Evolutionary conservation across 37 sponge, comb jelly and placozoan species (phyloP).

Genomic region (Theonella swinhoei): DNA sequence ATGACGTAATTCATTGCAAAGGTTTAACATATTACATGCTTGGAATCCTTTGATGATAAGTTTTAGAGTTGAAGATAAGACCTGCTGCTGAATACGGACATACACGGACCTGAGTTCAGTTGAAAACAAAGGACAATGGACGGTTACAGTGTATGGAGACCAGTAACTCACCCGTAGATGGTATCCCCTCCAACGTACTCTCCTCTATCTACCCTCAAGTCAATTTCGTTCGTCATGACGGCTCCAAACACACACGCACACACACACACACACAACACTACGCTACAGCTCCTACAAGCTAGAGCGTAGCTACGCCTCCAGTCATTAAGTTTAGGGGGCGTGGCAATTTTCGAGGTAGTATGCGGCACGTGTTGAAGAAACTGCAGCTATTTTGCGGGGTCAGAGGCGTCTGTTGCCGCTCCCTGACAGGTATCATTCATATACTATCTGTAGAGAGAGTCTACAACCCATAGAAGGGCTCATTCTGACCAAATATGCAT

Average conservation of each 20-base stretch:
- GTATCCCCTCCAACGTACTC: slow-evolving; percentile 72
- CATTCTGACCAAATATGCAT: too few relatives aligned
- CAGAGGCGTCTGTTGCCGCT: too few relatives aligned
- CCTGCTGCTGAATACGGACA: slow-evolving; percentile 11
- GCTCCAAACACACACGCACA: not conserved
- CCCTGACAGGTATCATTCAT: too few relatives aligned
- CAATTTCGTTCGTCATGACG: slow-evolving; percentile 38
- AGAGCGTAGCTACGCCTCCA: too few relatives aligned
- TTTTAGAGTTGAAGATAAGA: slow-evolving; percentile 23
- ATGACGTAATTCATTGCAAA: too few relatives aligned
- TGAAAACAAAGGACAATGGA: not conserved
- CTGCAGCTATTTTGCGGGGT: too few relatives aligned
- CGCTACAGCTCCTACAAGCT: too few relatives aligned
- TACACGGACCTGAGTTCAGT: slow-evolving; percentile 40
- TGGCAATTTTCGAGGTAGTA: not conserved
- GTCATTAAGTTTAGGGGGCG: too few relatives aligned
- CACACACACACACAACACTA: too few relatives aligned
- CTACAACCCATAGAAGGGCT: too few relatives aligned
- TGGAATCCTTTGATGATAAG: slow-evolving; percentile 58
- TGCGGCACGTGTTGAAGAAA: too few relatives aligned
- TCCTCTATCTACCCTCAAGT: slow-evolving; percentile 47
- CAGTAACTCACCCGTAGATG: slow-evolving; percentile 60
- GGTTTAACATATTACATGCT: slow-evolving; percentile 38
- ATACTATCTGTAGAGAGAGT: too few relatives aligned
- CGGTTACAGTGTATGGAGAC: not conserved